These are phyloP conservation scores for Galemys pyrenaicus DNA, from an alignment of 2,113 vertebrate species.

Conservation along the genomic window DNA sequence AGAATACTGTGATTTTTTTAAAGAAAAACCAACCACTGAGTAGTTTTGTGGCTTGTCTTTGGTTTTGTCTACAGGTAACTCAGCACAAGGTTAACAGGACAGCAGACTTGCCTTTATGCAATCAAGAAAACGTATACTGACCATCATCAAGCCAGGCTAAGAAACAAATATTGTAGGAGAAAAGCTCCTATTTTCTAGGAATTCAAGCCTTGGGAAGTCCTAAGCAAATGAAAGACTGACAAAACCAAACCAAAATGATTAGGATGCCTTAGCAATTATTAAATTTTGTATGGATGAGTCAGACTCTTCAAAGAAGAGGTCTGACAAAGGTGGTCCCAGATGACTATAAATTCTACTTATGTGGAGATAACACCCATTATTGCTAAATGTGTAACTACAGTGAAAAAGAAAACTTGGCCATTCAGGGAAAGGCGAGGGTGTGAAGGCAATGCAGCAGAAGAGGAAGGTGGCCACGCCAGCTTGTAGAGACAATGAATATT, in stretches of 20 bases:
- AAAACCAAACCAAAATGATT: background rate
- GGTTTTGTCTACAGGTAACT: background rate
- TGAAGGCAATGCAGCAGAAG: background rate
- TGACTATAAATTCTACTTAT: background rate
- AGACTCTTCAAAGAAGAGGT: background rate
- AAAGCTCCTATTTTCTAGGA: background rate
- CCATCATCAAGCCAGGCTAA: background rate
- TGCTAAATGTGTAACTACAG: background rate
- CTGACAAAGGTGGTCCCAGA: background rate
- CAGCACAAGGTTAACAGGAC: background rate
- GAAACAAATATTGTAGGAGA: background rate
- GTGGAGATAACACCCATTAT: background rate
- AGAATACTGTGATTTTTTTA: constrained; percentile 15
- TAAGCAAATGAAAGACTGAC: background rate
- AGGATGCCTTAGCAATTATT: background rate
- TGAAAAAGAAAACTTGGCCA: background rate
- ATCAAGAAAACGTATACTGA: background rate
- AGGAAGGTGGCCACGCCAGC: background rate
- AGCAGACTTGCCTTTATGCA: background rate
- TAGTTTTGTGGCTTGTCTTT: background rate
- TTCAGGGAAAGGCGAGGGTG: background rate
- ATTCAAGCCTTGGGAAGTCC: background rate
- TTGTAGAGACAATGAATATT: background rate
- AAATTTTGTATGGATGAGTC: background rate
- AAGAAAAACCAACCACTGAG: background rate